These are phyloP conservation scores for Stomatorhinus walkeri DNA, from an alignment of 2,797 vertebrate genomes.

Conservation along the genomic window DNA sequence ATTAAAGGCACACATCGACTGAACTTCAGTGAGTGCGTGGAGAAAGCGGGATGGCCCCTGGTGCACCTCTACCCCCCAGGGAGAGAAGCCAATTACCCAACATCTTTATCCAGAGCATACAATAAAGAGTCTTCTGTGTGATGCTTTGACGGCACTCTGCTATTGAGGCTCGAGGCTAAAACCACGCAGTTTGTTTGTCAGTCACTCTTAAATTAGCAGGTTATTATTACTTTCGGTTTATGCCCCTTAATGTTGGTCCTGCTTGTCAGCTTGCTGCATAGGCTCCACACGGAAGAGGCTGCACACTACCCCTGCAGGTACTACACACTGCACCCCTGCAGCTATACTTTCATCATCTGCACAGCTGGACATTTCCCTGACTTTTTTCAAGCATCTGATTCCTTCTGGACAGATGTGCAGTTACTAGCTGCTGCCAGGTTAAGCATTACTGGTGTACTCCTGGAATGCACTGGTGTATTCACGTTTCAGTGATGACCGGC, in stretches of 20 bases:
- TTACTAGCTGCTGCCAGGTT: neutral
- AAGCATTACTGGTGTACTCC: neutral
- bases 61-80: neutral
- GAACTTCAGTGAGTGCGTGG: neutral
- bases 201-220: neutral
- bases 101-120: neutral
- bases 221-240: neutral
- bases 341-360: neutral
- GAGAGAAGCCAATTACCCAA: neutral
- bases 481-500: neutral
- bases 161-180: neutral
- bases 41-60: neutral
- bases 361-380: neutral
- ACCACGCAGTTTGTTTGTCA: neutral
- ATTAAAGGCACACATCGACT: neutral
- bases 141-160: neutral
- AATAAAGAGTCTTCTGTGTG: neutral
- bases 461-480: neutral
- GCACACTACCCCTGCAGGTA: neutral
- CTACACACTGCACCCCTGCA: neutral
- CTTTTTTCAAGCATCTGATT: neutral
- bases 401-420: neutral
- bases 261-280: neutral
- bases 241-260: neutral
- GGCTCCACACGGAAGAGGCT: neutral